Evolutionary conservation across 1,140 invertebrate genomes (phyloP).

Genomic region (Drosophila tani): DNA sequence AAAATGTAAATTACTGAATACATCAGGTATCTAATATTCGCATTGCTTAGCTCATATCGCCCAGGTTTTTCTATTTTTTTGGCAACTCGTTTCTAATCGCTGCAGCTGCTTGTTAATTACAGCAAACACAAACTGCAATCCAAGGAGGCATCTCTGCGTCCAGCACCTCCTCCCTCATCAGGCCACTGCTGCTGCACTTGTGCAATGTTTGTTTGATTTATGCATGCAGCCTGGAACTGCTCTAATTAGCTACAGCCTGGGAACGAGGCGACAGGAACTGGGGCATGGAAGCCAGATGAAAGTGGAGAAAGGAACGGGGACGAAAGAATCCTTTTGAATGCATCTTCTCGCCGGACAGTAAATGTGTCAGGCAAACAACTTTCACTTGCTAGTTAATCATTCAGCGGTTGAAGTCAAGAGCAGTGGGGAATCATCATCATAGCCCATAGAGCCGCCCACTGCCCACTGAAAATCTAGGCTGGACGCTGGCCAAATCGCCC

Average conservation of each 20-base stretch:
- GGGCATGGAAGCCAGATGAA: constrained; percentile 24
- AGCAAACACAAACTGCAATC: constrained; percentile 69
- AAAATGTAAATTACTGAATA: not conserved
- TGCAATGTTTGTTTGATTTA: constrained; percentile 76
- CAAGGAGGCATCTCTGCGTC: constrained; percentile 28
- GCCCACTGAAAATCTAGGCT: constrained; percentile 59
- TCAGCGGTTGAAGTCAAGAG: constrained; percentile 70
- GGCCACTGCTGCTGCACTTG: constrained; percentile 54
- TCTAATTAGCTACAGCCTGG: constrained; percentile 66
- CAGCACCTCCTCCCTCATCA: not conserved
- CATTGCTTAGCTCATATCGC: not conserved
- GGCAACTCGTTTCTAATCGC: constrained; percentile 71
- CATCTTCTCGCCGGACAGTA: constrained; percentile 29
- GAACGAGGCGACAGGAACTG: constrained; percentile 26
- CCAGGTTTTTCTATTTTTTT: constrained; percentile 32
- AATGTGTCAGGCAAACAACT: constrained; percentile 82
- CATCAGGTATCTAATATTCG: constrained; percentile 13
- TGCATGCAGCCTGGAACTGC: constrained; percentile 53
- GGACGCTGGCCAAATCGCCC: constrained; percentile 50
- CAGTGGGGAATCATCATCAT: constrained; percentile 31
- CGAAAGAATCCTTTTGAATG: constrained; percentile 41
- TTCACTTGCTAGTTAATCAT: constrained; percentile 59
- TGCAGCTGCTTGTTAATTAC: constrained; percentile 73
- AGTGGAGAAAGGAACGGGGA: constrained; percentile 36
- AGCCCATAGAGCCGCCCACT: constrained; percentile 29